Base-by-base conservation (phyloP, 2,797 vertebrate genomes). In the Masticophis lateralis region DNA sequence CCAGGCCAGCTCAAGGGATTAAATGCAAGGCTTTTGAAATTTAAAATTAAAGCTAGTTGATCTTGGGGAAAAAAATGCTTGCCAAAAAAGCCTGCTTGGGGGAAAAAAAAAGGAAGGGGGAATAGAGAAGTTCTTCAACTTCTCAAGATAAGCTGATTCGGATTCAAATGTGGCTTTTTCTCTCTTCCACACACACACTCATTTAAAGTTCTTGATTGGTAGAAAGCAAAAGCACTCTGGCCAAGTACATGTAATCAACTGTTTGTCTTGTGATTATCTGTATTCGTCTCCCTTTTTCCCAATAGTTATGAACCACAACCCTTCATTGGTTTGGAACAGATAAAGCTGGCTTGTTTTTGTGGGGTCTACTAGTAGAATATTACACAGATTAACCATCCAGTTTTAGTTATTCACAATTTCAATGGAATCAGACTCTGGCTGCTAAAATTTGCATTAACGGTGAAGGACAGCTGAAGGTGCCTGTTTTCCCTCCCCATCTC, bases 21-120 rank as follows among this genome's bases (percentile, higher is more conserved):
- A 98, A 97, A 97, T 94, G 88, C 97, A 97, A 97, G 96, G 97
- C 98, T 98, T 98, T 98, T 98, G 98, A 98, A 98, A 97, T 98
- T 98, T 98, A 97, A 98, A 98, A 98, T 98, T 97, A 98, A 98
- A 98, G 97, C 97, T 97, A 96, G 96, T 96, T 97, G 97, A 97
- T 98, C 97, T 97, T 96, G 97, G 92, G 97, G 95, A 25, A 96
- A 97, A 97, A 97, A 32, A 93, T 97, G 97, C 97, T 94, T 97
- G 98, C 97, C 97, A 98, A 98, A 96, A 95, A 95, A 95, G 94
- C 95, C 95, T 91, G 93, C 96, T 97, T 37, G 37, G 37, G 94
- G 1, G 91, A 94, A 92, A 96, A 94, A 95, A 97, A n/a, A 22
- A 22, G 37, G 10, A 47, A 47, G 74, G 20, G 43, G 43, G 43